Percentiles rank a stretch among this genome's conserved stretches.
These are phyloP conservation scores for Siderastrea siderea DNA, from an alignment of 92 coral and sea anemone genomes.

Conservation along the genomic window DNA sequence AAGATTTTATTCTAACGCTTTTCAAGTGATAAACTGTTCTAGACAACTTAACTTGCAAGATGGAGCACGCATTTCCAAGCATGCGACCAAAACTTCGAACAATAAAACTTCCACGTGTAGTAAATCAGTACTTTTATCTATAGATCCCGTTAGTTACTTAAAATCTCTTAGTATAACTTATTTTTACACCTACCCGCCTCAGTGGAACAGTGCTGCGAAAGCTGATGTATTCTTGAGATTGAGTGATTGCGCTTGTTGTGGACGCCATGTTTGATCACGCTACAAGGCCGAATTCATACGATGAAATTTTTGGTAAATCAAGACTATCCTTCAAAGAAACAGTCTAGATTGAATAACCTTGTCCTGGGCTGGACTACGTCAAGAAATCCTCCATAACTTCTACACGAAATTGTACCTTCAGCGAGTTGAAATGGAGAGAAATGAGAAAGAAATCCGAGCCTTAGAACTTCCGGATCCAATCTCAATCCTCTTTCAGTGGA, in stretches of 20 bases:
- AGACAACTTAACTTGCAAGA: background rate
- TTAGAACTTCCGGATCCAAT: background rate
- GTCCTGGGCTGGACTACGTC: background rate
- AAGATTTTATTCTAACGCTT: background rate
- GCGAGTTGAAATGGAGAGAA: background rate
- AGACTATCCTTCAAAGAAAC: background rate
- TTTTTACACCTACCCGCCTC: slow-evolving; percentile 76
- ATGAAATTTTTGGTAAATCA: background rate
- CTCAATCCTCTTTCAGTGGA: background rate
- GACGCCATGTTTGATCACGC: slow-evolving; percentile 37
- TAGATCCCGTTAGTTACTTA: background rate
- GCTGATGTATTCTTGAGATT: slow-evolving; percentile 94
- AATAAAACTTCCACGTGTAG: background rate
- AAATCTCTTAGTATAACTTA: too few species aligned
- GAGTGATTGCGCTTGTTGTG: slow-evolving; percentile 73
- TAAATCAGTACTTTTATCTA: background rate
- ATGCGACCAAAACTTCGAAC: background rate
- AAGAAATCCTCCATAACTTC: slow-evolving; percentile 28
- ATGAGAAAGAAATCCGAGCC: background rate
- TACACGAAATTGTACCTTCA: background rate
- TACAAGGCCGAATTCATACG: background rate
- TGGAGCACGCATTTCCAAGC: background rate
- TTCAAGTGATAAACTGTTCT: background rate
- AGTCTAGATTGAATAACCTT: background rate
- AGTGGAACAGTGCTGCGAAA: slow-evolving; percentile 95